Percentiles rank a stretch among this genome's conserved stretches.
phyloP scores from a whole-genome alignment of 2,888 invertebrate species.

The Pachycephus smyrnensis region DNA sequence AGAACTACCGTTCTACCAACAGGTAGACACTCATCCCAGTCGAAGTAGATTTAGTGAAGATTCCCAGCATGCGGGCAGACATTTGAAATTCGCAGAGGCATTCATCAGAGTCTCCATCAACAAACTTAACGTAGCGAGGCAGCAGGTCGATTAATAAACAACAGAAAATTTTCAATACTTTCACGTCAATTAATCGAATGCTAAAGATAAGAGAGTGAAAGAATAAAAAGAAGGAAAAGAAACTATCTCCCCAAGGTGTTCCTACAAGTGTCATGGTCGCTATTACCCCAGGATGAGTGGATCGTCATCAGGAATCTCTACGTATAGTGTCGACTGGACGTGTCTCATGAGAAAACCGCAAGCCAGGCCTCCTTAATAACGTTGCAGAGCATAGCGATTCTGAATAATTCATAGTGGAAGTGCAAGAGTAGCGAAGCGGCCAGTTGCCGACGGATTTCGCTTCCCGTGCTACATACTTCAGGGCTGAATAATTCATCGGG shows the following conservation, averaged over 20 bases:
- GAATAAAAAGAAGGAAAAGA: neutral
- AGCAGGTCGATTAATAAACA: neutral
- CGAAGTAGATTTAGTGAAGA: neutral
- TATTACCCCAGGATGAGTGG: neutral
- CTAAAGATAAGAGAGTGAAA: neutral
- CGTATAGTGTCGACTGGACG: neutral
- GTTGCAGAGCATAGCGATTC: neutral
- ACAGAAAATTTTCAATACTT: neutral
- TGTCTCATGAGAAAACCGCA: neutral
- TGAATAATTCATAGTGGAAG: neutral
- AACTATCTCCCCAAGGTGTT: neutral
- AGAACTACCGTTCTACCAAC: neutral
- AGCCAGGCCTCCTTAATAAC: neutral
- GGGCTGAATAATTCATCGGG: neutral
- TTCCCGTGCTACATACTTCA: neutral
- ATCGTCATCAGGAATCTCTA: neutral
- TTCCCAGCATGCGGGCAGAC: neutral
- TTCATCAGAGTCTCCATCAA: neutral
- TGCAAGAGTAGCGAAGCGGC: neutral
- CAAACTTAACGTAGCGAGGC: neutral
- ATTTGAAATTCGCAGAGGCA: neutral
- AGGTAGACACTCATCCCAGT: neutral
- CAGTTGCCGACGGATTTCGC: neutral
- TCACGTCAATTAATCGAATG: neutral
- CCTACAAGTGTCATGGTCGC: neutral